These are phyloP conservation scores for Trinorchestia longiramus DNA, from an alignment of 1,140 invertebrate genomes.

Conservation along the genomic window DNA sequence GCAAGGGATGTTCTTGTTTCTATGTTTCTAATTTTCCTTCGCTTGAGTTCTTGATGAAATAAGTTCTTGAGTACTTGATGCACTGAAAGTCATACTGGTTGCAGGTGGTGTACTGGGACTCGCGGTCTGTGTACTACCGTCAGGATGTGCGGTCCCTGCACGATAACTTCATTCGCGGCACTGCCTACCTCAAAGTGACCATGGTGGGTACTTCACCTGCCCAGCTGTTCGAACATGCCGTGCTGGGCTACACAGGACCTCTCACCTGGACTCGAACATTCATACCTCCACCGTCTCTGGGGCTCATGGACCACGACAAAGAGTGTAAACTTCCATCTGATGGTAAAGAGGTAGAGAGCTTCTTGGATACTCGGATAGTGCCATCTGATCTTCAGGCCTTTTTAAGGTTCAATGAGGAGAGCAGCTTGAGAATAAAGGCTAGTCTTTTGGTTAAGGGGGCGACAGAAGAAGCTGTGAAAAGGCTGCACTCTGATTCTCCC, in stretches of 20 bases:
- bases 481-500: neutral
- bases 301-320: neutral
- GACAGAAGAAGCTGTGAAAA: neutral
- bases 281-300: neutral
- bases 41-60: no score
- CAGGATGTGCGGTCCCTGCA: slow-evolving; percentile 60
- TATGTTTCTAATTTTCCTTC: no score
- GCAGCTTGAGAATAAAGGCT: slow-evolving; percentile 27
- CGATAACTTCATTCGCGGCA: slow-evolving; percentile 62
- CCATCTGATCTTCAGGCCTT: neutral
- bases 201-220: slow-evolving; percentile 56
- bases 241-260: neutral
- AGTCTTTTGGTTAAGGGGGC: slow-evolving; percentile 43
- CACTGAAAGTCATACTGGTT: neutral
- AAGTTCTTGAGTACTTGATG: no score
- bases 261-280: neutral
- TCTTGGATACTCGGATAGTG: neutral
- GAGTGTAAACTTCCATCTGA: neutral
- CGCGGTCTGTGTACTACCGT: slow-evolving; percentile 61
- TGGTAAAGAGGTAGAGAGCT: neutral
- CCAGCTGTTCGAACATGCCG: slow-evolving; percentile 52
- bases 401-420: slow-evolving; percentile 3
- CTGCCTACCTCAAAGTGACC: slow-evolving; percentile 61
- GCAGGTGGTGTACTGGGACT: slow-evolving; percentile 63
- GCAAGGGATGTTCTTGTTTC: no score